These are phyloP conservation scores for Alviniconcha marisindica DNA, from an alignment of 1,140 invertebrate genomes.

Conservation along the genomic window DNA sequence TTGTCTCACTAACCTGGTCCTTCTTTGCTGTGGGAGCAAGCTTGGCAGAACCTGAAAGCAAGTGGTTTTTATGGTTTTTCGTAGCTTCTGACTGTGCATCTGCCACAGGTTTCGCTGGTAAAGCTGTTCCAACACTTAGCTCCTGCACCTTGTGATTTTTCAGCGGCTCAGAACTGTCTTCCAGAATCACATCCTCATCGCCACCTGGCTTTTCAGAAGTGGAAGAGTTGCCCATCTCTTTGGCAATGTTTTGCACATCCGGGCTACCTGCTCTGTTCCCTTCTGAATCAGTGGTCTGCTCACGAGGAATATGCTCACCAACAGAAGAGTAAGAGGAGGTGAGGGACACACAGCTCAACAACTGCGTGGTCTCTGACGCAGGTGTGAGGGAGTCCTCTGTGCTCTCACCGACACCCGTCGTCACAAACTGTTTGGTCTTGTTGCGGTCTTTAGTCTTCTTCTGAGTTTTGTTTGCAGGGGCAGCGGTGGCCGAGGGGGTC, in stretches of 20 bases:
- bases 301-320: too few species aligned
- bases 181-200: not conserved
- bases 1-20: not conserved
- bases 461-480: conserved; percentile 55
- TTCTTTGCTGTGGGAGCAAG: not conserved
- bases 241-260: conserved; percentile 28
- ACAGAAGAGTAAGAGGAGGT: not conserved
- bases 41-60: conserved; percentile 5
- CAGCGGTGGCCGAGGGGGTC: not conserved
- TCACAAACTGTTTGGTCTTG: conserved; percentile 44
- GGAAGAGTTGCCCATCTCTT: conserved; percentile 61
- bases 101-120: not conserved
- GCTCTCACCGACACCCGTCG: conserved; percentile 38
- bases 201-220: conserved; percentile 10
- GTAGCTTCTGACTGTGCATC: not conserved
- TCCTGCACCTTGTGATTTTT: conserved; percentile 16
- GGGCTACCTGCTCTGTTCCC: not conserved
- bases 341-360: not conserved
- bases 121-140: not conserved
- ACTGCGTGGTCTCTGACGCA: conserved; percentile 37
- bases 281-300: not conserved
- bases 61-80: conserved; percentile 24
- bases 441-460: conserved; percentile 62
- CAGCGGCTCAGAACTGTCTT: conserved; percentile 32
- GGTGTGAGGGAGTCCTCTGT: conserved; percentile 32